These are phyloP conservation scores for Dipodomys merriami DNA, from an alignment of 2,113 vertebrate genomes.

Conservation along the genomic window DNA sequence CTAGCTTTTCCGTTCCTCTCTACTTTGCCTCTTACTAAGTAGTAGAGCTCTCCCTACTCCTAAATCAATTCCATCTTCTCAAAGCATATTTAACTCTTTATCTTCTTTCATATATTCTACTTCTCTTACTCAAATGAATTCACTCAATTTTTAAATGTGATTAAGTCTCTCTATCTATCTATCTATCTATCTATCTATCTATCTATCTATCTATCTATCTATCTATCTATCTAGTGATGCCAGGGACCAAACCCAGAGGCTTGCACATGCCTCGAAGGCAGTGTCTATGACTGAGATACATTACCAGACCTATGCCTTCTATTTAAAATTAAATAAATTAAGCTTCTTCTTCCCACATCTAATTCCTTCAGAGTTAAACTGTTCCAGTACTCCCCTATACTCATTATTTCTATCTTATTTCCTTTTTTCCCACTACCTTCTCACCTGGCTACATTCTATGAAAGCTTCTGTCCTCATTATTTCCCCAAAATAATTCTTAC, in stretches of 20 bases:
- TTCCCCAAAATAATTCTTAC: not conserved
- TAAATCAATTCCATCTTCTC: not conserved
- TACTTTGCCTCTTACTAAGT: not conserved
- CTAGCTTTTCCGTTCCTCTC: not conserved
- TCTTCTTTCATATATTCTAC: not conserved
- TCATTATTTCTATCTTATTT: not conserved
- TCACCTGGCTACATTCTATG: not conserved
- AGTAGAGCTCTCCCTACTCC: not conserved
- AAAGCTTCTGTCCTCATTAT: not conserved
- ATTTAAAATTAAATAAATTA: constrained; percentile 1
- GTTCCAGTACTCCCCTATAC: not conserved
- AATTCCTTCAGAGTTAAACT: constrained; percentile 3
- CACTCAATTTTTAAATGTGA: constrained; percentile 12
- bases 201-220: not conserved
- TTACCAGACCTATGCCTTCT: not conserved
- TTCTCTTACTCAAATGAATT: not conserved
- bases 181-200: not conserved
- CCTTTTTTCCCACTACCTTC: not conserved
- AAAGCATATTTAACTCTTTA: not conserved
- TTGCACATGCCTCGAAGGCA: not conserved
- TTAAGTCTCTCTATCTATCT: not conserved
- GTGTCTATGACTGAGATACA: not conserved
- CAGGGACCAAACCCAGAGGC: not conserved
- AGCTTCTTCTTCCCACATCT: not conserved
- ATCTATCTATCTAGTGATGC: not conserved